These are phyloP conservation scores for Boulengeromyrus knoepffleri DNA, from an alignment of 2,113 vertebrate genomes.

Conservation along the genomic window DNA sequence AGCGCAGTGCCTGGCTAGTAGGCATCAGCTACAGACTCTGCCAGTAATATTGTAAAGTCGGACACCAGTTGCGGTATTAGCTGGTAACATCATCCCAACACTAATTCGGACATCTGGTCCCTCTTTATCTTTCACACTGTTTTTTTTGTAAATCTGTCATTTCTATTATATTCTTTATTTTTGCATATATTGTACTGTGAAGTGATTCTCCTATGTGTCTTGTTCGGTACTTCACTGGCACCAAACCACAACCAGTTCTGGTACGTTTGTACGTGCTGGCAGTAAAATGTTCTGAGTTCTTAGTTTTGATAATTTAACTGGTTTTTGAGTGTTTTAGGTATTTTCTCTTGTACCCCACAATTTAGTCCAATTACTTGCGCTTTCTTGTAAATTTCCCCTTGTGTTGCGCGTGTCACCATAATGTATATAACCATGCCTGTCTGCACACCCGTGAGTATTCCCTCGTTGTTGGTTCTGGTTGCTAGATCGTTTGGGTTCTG, in stretches of 20 bases:
- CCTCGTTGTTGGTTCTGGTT: neutral
- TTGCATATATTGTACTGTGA: neutral
- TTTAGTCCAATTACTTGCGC: neutral
- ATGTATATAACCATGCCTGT: neutral
- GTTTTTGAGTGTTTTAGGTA: neutral
- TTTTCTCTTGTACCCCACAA: neutral
- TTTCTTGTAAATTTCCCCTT: neutral
- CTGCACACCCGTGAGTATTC: neutral
- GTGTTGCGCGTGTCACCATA: neutral
- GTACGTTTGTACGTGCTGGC: neutral
- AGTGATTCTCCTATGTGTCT: neutral
- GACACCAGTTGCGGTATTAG: neutral
- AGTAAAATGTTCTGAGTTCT: neutral
- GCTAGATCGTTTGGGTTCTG: neutral
- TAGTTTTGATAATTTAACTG: neutral
- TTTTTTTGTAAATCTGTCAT: neutral
- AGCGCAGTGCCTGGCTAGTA: neutral
- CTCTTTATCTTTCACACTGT: neutral
- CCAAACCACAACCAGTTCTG: neutral
- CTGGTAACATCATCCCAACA: neutral
- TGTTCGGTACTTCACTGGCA: neutral
- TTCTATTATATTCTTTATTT: neutral
- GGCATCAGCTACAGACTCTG: neutral
- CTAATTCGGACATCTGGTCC: neutral
- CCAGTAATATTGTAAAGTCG: neutral